These are phyloP conservation scores for Condylura cristata DNA, from an alignment of 2,113 vertebrate genomes.

Conservation along the genomic window DNA sequence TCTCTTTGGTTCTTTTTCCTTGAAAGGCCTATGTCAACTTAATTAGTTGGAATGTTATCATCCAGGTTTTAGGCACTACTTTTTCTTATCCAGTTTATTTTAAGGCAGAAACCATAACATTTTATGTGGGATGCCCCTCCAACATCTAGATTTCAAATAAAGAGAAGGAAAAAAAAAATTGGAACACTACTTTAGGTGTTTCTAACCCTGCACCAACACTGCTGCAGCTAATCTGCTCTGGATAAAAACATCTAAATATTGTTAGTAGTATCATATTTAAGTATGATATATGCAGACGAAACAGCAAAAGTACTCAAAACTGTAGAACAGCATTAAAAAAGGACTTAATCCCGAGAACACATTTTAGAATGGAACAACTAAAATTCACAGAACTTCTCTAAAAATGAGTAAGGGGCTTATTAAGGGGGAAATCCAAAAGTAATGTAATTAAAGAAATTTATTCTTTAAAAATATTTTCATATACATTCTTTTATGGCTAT, in stretches of 20 bases:
- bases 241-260: background rate
- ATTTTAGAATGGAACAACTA: background rate
- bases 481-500: conserved; percentile 33
- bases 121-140: background rate
- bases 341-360: background rate
- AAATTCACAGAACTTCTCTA: conserved; percentile 22
- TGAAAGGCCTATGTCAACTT: background rate
- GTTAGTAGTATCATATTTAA: background rate
- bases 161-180: background rate
- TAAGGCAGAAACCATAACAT: background rate
- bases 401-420: conserved; percentile 30
- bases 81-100: background rate
- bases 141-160: background rate
- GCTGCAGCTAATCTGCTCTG: background rate
- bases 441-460: conserved; percentile 61
- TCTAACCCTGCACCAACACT: background rate
- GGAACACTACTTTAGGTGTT: background rate
- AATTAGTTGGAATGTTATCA: background rate
- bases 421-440: conserved; percentile 50
- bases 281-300: background rate
- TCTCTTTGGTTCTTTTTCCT: background rate
- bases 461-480: conserved; percentile 69
- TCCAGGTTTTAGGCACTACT: background rate
- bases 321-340: background rate
- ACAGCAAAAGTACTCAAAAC: background rate